These are phyloP conservation scores for Podabrus alpinus DNA, from an alignment of 2,888 invertebrate species.

Conservation along the genomic window DNA sequence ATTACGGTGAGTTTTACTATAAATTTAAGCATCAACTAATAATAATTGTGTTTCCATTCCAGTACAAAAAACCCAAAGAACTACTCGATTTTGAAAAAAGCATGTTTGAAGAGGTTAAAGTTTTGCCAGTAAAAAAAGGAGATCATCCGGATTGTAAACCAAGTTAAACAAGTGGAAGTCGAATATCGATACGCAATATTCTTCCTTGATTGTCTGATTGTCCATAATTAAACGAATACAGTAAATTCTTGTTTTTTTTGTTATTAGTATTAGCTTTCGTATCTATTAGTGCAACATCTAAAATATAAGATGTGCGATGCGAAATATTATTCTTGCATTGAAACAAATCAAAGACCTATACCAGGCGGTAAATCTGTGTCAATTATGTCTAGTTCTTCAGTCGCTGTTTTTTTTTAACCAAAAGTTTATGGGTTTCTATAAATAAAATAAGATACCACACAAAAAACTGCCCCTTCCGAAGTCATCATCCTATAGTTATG, in stretches of 20 bases:
- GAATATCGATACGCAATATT: not conserved
- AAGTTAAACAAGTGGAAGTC: not conserved
- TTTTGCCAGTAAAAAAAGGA: slow-evolving; percentile 32
- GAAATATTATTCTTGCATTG: no score
- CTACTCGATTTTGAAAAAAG: slow-evolving; percentile 73
- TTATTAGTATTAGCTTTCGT: no score
- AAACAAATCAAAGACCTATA: no score
- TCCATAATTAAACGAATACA: not conserved
- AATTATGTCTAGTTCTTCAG: no score
- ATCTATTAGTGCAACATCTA: no score
- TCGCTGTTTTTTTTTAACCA: no score
- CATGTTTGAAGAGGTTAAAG: slow-evolving; percentile 51
- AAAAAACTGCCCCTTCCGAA: no score
- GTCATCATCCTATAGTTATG: no score
- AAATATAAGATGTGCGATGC: no score
- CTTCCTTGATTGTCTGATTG: not conserved
- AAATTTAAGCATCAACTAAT: not conserved
- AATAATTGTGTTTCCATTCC: slow-evolving; percentile 48
- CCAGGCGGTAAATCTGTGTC: no score
- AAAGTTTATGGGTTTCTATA: no score
- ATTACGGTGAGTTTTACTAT: slow-evolving; percentile 63
- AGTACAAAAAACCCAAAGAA: slow-evolving; percentile 78
- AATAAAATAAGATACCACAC: no score
- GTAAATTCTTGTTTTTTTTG: not conserved
- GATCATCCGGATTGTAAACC: not conserved